Base-by-base conservation (phyloP, 1,140 invertebrate genomes). In the Ephestia elutella region DNA sequence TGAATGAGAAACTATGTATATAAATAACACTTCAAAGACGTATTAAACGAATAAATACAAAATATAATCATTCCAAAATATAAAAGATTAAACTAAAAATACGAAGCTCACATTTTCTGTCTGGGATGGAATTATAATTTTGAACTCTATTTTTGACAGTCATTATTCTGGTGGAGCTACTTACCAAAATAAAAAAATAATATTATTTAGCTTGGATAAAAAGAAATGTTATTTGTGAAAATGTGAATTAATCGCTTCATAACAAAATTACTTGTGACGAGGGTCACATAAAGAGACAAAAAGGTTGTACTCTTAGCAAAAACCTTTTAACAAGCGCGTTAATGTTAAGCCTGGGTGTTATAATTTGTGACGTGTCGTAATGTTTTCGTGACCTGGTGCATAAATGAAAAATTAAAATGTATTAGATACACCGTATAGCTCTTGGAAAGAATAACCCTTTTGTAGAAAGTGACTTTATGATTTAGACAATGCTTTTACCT, bases 201-300 rank as follows among this genome's bases (percentile, higher is more conserved):
- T 53, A 13, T 53, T 2, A 19, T 50, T 19, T 50, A 50, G 49
- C 50, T 53, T 5, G 0, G 13, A 53, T 20, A 53, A 53, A 53
- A 53, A 53, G 50, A 53, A 53, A 25, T 53, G 19, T 25, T 44
- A 53, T 53, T 44, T 53, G 17, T 53, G 18, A 53, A 53, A 53
- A 53, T 53, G 21, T 66, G 67, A 77, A 75, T 77, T 82, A 84
- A 82, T 80, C 77, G 75, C 62, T 76, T 68, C 60, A 69, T 78
- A 81, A 82, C 70, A 71, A 71, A 70, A 80, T 82, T 80, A 81
- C 64, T 63, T 60, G 28, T 83, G 81, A 82, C 75, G 66, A 84
- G 79, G 79, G 82, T 82, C 67, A 62, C 65, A 59, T 68, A 63
- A 75, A 70, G 66, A 81, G 54, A 80, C 70, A 78, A 74, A 59